These are phyloP conservation scores for Pelobates cultripes DNA, from an alignment of 2,797 vertebrate genomes.

Conservation along the genomic window DNA sequence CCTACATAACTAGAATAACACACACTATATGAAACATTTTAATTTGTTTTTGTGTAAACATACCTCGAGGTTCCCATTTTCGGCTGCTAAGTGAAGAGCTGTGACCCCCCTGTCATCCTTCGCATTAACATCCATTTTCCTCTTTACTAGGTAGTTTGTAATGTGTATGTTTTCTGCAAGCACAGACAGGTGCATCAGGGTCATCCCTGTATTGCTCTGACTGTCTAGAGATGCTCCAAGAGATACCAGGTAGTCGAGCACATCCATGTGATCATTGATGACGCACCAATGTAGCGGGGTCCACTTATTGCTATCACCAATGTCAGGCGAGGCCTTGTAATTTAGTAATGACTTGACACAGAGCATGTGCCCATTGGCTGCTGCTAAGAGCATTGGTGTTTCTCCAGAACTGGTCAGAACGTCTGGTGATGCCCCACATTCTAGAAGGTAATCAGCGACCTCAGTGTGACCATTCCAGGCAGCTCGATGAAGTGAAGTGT, in stretches of 20 bases:
- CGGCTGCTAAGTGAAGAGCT: conserved; percentile 64
- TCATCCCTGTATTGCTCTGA: conserved; percentile 53
- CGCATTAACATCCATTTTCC: conserved; percentile 61
- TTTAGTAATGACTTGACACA: conserved; percentile 59
- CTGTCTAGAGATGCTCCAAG: conserved; percentile 60
- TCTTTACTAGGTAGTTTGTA: conserved; percentile 60
- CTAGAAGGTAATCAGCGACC: conserved; percentile 58
- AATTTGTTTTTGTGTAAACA: neutral
- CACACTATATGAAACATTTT: too few relatives aligned
- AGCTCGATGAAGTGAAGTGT: conserved; percentile 65
- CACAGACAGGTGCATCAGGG: conserved; percentile 63
- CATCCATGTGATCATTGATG: conserved; percentile 60
- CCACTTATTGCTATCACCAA: conserved; percentile 64
- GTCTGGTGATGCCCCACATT: conserved; percentile 62
- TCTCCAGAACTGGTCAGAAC: conserved; percentile 60
- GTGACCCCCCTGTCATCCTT: conserved; percentile 58
- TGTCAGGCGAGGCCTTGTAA: conserved; percentile 58
- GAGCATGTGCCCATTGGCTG: conserved; percentile 60
- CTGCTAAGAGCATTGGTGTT: conserved; percentile 64
- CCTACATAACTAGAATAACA: too few relatives aligned
- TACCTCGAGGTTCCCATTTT: conserved; percentile 61
- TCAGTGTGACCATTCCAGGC: conserved; percentile 61
- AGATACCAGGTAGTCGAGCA: conserved; percentile 61
- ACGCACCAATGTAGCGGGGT: conserved; percentile 66
- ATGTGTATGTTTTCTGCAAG: conserved; percentile 57